A percentile compares a stretch with the other conserved stretches of the same genome.
Conservation (phyloP, 1,140 invertebrate species). For the Cryptotermes secundus region DNA sequence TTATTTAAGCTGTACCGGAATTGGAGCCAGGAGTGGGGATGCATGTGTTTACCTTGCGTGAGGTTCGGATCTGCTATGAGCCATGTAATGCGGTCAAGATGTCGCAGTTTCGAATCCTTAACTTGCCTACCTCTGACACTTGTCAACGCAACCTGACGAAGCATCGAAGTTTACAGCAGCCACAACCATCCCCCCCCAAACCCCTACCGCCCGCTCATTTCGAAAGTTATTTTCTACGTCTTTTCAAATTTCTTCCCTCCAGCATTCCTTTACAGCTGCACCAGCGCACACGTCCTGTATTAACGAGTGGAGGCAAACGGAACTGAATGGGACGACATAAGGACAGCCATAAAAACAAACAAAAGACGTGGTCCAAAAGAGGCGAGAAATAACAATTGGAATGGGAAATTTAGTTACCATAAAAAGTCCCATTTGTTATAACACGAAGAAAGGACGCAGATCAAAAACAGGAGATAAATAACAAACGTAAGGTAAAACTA, state of each 20-base stretch:
- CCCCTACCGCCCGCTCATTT: neutral
- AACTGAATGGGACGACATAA: neutral
- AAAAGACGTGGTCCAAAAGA: neutral
- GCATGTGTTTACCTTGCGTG: neutral
- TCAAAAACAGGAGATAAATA: no score
- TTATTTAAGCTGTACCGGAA: neutral
- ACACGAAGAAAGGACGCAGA: no score
- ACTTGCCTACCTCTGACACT: neutral
- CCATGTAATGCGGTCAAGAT: neutral
- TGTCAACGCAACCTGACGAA: neutral
- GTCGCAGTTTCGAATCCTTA: neutral
- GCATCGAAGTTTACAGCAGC: no score
- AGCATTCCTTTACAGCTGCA: conserved; percentile 1
- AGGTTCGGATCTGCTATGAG: neutral
- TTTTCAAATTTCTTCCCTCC: neutral
- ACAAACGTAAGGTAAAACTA: no score
- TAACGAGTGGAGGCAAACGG: neutral
- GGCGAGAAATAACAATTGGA: neutral
- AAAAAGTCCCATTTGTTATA: no score
- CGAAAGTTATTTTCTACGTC: neutral
- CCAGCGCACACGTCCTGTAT: neutral
- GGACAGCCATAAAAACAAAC: neutral
- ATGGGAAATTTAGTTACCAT: no score
- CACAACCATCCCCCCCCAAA: neutral
- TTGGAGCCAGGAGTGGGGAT: neutral